Evolutionary conservation across 2,888 invertebrate species (phyloP).

Genomic region (Leptopterna dolabrata): DNA sequence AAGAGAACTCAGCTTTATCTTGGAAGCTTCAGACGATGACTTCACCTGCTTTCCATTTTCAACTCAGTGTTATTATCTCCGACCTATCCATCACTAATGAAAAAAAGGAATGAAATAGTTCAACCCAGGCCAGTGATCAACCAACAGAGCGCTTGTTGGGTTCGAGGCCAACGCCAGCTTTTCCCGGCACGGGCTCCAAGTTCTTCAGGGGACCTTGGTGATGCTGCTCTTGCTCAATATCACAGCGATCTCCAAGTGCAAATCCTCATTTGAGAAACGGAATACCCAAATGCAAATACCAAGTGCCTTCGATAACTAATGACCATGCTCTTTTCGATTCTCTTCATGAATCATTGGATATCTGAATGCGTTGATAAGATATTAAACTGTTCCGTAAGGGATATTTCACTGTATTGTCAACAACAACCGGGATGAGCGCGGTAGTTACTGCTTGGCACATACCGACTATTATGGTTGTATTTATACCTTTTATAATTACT

Average conservation of each 20-base stretch:
- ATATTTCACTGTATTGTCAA: not conserved
- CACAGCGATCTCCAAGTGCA: not conserved
- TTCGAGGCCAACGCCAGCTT: not conserved
- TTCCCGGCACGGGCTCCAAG: not conserved
- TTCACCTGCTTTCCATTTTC: slow-evolving; percentile 34
- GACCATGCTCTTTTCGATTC: not conserved
- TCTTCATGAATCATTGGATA: not conserved
- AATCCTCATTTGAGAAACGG: not conserved
- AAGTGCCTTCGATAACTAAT: not conserved
- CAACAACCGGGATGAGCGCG: too few relatives aligned
- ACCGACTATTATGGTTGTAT: not conserved
- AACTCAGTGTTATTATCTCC: slow-evolving; percentile 1
- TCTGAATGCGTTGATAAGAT: not conserved
- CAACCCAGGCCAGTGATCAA: not conserved
- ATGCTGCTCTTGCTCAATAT: not conserved
- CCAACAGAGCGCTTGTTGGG: not conserved
- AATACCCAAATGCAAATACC: not conserved
- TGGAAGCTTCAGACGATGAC: slow-evolving; percentile 20
- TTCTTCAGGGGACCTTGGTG: not conserved
- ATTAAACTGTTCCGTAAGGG: not conserved
- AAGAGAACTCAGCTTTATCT: slow-evolving; percentile 28
- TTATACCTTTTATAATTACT: not conserved
- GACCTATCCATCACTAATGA: slow-evolving; percentile 21
- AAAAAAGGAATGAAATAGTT: slow-evolving; percentile 1
- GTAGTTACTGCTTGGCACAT: not conserved